A percentile compares a stretch with the other conserved stretches of the same genome.
These are phyloP conservation scores for Zele albiditarsus DNA, from an alignment of 2,888 invertebrate genomes.

Conservation along the genomic window DNA sequence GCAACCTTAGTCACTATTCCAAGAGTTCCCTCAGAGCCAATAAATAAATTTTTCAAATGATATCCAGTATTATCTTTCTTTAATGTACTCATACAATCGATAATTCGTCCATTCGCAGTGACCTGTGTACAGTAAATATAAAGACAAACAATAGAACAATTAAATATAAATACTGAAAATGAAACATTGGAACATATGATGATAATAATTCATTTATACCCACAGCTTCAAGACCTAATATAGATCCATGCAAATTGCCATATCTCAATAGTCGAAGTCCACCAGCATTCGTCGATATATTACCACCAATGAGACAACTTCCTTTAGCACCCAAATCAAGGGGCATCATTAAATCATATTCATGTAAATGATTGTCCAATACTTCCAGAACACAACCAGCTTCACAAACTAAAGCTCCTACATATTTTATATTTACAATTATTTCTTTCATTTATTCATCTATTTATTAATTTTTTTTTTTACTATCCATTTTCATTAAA, in stretches of 20 bases:
- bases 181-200: neutral
- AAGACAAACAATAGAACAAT: neutral
- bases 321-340: constrained; percentile 98
- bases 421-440: constrained; percentile 4
- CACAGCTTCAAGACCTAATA: constrained; percentile 94
- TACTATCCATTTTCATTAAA: constrained; percentile 1
- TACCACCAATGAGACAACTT: constrained; percentile 96
- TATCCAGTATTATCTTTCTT: constrained; percentile 99
- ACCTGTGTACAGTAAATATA: constrained; percentile 75
- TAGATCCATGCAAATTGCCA: constrained; percentile 93
- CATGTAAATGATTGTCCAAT: constrained; percentile 84
- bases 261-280: constrained; percentile 95
- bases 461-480: neutral
- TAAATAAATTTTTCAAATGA: constrained; percentile 96
- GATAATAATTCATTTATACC: constrained; percentile 61
- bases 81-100: constrained; percentile 89
- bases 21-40: constrained; percentile 97
- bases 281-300: constrained; percentile 97
- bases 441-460: too few relatives aligned
- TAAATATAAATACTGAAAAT: neutral
- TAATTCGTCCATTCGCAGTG: constrained; percentile 86
- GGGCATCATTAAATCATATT: constrained; percentile 89
- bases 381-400: constrained; percentile 95
- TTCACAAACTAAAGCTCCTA: constrained; percentile 87
- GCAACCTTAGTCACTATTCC: constrained; percentile 95